A percentile compares a stretch with the other conserved stretches of the same genome.
These are phyloP conservation scores for Orgyia antiqua DNA, from an alignment of 2,888 invertebrate species.

Conservation along the genomic window DNA sequence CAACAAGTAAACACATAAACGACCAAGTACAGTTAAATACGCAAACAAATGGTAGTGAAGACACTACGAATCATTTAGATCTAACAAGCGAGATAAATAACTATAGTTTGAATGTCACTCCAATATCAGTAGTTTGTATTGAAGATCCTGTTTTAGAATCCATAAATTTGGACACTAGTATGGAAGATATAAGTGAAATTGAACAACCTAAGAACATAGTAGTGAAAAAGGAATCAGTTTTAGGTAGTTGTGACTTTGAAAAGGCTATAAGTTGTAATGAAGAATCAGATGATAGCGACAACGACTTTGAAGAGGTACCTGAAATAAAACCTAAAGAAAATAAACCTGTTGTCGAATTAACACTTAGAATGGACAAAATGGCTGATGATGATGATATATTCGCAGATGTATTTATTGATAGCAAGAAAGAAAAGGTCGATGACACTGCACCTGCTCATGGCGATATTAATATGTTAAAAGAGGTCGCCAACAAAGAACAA, in stretches of 20 bases:
- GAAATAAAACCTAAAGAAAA: constrained; percentile 44
- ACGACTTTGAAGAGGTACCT: constrained; percentile 74
- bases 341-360: constrained; percentile 67
- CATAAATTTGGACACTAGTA: constrained; percentile 45
- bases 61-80: background rate
- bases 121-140: constrained; percentile 46
- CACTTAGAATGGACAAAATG: constrained; percentile 49
- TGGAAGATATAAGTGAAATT: constrained; percentile 27
- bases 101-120: constrained; percentile 31
- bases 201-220: constrained; percentile 1
- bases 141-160: constrained; percentile 40
- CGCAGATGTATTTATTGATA: constrained; percentile 80
- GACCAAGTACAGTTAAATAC: constrained; percentile 11
- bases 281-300: constrained; percentile 53
- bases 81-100: constrained; percentile 1
- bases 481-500: too few species aligned
- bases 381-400: constrained; percentile 80
- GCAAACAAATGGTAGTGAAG: background rate
- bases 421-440: too few species aligned
- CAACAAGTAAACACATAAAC: constrained; percentile 26
- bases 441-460: background rate
- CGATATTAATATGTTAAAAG: too few species aligned
- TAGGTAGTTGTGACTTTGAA: constrained; percentile 13
- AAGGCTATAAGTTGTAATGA: constrained; percentile 8
- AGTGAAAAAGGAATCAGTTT: constrained; percentile 12